Evolutionary conservation across 2,888 invertebrate genomes (phyloP), one percentile per base, ranked within the genome.

Genomic region (Harmothoe impar): DNA sequence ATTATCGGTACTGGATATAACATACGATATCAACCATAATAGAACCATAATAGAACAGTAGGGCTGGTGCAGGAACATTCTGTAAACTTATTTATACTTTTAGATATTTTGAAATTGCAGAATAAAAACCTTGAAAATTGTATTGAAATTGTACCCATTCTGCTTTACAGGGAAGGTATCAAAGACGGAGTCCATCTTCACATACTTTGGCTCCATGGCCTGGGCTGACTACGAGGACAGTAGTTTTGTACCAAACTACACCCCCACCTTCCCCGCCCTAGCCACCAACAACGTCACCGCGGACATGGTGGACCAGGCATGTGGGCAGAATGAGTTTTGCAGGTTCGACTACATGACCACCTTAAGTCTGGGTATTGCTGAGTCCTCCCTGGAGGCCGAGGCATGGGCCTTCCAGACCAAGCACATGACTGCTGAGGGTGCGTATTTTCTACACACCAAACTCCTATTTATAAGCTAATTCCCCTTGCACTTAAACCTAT

Each of bases 261-360:
- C 91, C 52, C 91, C 91, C 29, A 20, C 29, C 23, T 23, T 77
- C 23, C 88, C 91, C 25, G 0, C 0, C 29, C 20, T 20, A n/a
- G 68, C n/a, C 0, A 35, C 84, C 15, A 12, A 31, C 23, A 33
- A 89, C 35, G n/a, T 84, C 5, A 84, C 90, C 0, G 72, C 72
- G 52, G 89, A 78, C 7, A 88, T 68, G 7, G 91, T 91, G 25
- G 68, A 89, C 43, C 43, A 81, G 51, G 56, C 31, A 0, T 91
- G 91, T 89, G 90, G 89, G 0, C 35, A 29, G 20, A 56, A 90
- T 52, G 56, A 54, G 5, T 54, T 90, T 31, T 91, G 91, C 29
- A 33, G 91, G 7, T 91, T 89, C 90, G 91, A 91, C 62, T 91
- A 90, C 77, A 91, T 90, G 90, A 90, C 91, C 31, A 91, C 90